Conservation (phyloP, 2,888 invertebrate genomes). For the Chymomyza procnemis region DNA sequence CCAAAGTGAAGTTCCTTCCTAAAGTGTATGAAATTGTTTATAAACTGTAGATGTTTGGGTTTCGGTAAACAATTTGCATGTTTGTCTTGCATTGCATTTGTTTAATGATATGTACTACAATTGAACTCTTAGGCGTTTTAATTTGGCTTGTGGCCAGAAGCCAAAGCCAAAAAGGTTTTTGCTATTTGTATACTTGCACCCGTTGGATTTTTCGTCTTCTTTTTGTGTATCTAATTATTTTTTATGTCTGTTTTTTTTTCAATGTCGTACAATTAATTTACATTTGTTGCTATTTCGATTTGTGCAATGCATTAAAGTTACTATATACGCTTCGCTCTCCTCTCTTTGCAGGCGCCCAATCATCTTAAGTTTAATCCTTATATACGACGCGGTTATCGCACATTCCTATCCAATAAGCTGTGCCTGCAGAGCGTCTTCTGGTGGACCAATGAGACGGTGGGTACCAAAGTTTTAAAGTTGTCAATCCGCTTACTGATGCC, state of each 20-base stretch:
- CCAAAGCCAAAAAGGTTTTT: slow-evolving; percentile 23
- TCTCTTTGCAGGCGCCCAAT: slow-evolving; percentile 83
- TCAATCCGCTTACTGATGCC: too few species aligned
- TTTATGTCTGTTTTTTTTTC: slow-evolving; percentile 20
- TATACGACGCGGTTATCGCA: slow-evolving; percentile 91
- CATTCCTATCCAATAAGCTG: slow-evolving; percentile 87
- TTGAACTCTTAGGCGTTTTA: slow-evolving; percentile 40
- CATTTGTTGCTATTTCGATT: slow-evolving; percentile 23
- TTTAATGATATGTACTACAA: slow-evolving; percentile 10
- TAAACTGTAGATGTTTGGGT: neutral
- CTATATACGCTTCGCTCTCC: slow-evolving; percentile 15
- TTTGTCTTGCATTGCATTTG: neutral
- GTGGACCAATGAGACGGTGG: slow-evolving; percentile 95
- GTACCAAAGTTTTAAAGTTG: neutral
- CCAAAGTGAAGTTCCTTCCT: too few species aligned
- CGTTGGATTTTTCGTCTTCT: neutral
- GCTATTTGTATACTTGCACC: neutral
- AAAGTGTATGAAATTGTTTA: neutral
- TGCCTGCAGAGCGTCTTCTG: slow-evolving; percentile 95
- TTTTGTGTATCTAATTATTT: slow-evolving; percentile 2
- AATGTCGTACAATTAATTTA: slow-evolving; percentile 38
- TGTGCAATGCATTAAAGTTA: neutral
- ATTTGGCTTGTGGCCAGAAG: slow-evolving; percentile 45
- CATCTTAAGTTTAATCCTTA: slow-evolving; percentile 92
- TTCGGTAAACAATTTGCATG: slow-evolving; percentile 1